A percentile compares a stretch with the other conserved stretches of the same genome.
These are phyloP conservation scores for Tragelaphus oryx DNA, from an alignment of 2,797 vertebrate species.

Conservation along the genomic window DNA sequence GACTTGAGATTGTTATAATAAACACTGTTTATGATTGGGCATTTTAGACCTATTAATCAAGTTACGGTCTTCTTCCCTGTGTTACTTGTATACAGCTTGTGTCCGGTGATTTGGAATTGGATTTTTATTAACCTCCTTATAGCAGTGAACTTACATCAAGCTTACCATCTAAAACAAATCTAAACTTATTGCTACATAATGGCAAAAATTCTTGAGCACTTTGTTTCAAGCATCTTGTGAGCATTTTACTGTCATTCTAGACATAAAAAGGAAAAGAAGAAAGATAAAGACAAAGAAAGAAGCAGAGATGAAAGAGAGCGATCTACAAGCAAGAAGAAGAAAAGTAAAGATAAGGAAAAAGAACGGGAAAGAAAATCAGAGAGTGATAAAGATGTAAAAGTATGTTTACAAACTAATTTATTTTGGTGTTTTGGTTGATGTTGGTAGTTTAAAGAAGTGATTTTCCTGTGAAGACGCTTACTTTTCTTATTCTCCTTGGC, in stretches of 20 bases:
- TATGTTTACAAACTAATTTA: conserved; percentile 77
- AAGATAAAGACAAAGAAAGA: conserved; percentile 92
- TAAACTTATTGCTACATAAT: neutral
- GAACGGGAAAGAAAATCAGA: conserved; percentile 93
- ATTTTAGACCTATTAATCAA: neutral
- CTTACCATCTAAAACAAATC: neutral
- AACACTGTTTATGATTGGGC: neutral
- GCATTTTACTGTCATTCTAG: conserved; percentile 60
- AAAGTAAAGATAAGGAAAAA: conserved; percentile 93
- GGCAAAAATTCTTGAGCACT: neutral
- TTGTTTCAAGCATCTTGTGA: neutral
- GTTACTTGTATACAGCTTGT: neutral
- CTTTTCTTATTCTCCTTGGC: conserved; percentile 66
- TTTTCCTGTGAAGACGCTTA: conserved; percentile 61
- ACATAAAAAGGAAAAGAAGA: conserved; percentile 97
- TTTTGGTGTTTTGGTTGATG: neutral
- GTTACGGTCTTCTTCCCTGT: neutral
- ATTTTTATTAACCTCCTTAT: neutral
- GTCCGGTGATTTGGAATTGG: neutral
- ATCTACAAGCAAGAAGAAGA: conserved; percentile 95
- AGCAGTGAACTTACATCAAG: neutral
- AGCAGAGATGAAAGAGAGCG: conserved; percentile 91
- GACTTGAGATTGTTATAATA: neutral
- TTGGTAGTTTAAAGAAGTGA: neutral
- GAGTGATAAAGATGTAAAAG: conserved; percentile 97